Conservation (phyloP, 2,113 vertebrate species). For the Pongo abelii region DNA sequence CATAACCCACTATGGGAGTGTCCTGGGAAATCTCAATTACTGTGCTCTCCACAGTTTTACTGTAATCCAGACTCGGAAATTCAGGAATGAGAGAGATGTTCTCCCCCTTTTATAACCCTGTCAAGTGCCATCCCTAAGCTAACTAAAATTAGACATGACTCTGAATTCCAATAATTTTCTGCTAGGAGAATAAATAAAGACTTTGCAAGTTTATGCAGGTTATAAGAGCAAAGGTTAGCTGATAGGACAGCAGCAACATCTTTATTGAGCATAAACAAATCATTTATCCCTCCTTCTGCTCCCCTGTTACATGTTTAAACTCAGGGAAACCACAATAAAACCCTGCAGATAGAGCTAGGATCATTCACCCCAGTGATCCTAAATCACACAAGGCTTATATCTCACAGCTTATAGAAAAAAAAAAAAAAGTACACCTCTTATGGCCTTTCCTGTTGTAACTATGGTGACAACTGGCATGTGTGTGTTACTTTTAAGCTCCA, state of each 20-base stretch:
- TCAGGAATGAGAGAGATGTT: not conserved
- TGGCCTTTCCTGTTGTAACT: constrained; percentile 33
- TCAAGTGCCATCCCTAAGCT: not conserved
- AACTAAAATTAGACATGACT: constrained; percentile 5
- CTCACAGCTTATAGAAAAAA: not conserved
- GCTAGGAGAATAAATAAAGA: not conserved
- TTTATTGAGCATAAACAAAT: not conserved
- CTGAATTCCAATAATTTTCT: not conserved
- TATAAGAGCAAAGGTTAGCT: constrained; percentile 20
- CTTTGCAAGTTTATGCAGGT: not conserved
- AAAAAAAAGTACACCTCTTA: not conserved
- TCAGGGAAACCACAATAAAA: not conserved
- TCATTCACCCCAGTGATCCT: constrained; percentile 14
- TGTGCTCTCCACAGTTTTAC: not conserved
- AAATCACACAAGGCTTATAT: not conserved
- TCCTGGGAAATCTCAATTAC: rapidly evolving
- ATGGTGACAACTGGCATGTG: not conserved
- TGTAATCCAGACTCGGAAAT: not conserved
- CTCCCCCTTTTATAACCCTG: not conserved
- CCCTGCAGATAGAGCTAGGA: not conserved
- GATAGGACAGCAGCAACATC: not conserved
- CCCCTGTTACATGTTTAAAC: not conserved
- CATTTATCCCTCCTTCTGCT: not conserved
- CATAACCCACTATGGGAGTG: rapidly evolving
- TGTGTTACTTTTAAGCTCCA: not conserved